Percentiles rank a stretch among this genome's conserved stretches.
Conservation (phyloP, 2,888 invertebrate species). For the Bibio marci region DNA sequence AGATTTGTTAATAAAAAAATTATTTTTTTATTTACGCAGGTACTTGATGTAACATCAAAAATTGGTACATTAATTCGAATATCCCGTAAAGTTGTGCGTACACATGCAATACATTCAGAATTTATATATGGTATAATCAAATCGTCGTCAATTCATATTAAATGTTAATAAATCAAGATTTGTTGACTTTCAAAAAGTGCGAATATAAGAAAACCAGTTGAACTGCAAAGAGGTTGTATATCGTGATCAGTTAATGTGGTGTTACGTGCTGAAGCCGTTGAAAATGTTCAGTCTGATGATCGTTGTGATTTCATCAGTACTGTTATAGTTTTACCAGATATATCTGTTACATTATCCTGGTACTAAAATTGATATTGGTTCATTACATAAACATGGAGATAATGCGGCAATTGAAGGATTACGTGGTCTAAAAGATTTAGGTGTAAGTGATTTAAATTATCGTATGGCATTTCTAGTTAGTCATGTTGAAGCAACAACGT, state of each 20-base stretch:
- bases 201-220: slow-evolving; percentile 95
- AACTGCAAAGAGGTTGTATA: slow-evolving; percentile 90
- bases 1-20: too few relatives aligned
- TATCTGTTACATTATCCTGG: slow-evolving; percentile 80
- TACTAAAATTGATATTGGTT: slow-evolving; percentile 63
- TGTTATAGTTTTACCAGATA: slow-evolving; percentile 93
- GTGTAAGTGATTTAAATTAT: slow-evolving; percentile 67
- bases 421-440: slow-evolving; percentile 61
- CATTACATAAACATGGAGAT: slow-evolving; percentile 52
- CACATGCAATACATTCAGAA: slow-evolving; percentile 98
- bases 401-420: slow-evolving; percentile 72
- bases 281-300: slow-evolving; percentile 73
- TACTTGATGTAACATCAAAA: slow-evolving; percentile 86
- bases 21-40: too few relatives aligned
- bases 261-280: slow-evolving; percentile 88
- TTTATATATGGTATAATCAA: slow-evolving; percentile 69
- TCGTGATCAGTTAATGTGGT: slow-evolving; percentile 92
- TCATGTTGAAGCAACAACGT: slow-evolving; percentile 73
- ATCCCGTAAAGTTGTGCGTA: slow-evolving; percentile 89
- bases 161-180: slow-evolving; percentile 89
- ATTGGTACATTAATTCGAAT: slow-evolving; percentile 88
- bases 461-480: slow-evolving; percentile 89
- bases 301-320: slow-evolving; percentile 89
- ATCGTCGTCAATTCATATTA: slow-evolving; percentile 74
- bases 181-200: slow-evolving; percentile 95